These are phyloP conservation scores for Chaetodon trifasciatus DNA, from an alignment of 2,797 vertebrate species.

Conservation along the genomic window DNA sequence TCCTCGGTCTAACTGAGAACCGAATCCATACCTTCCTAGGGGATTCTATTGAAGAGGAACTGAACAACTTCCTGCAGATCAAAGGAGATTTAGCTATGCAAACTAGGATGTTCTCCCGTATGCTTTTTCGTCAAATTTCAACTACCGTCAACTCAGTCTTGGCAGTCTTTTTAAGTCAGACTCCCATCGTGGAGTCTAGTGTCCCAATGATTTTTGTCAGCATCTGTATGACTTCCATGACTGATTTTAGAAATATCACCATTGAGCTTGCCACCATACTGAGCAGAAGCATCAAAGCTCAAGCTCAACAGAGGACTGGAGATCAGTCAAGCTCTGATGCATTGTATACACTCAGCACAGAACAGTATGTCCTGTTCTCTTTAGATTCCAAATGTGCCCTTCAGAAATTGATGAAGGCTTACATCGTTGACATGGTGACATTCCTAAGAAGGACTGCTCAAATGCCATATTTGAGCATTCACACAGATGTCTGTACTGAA, in stretches of 20 bases:
- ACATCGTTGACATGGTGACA: not conserved
- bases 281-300: no score
- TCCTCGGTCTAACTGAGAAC: slow-evolving; percentile 5
- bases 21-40: not conserved
- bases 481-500: not conserved
- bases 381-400: not conserved
- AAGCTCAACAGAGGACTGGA: no score
- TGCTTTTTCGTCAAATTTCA: slow-evolving; percentile 16
- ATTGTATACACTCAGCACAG: no score
- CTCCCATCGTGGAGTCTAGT: not conserved
- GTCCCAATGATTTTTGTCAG: slow-evolving; percentile 21
- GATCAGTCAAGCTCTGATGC: no score
- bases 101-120: not conserved
- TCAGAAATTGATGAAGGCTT: not conserved
- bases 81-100: no score
- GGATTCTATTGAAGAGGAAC: slow-evolving; percentile 2
- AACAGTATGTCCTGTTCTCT: not conserved
- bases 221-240: not conserved
- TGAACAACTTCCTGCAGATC: not conserved
- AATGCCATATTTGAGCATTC: not conserved
- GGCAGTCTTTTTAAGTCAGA: not conserved
- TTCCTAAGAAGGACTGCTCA: not conserved
- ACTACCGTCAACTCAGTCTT: slow-evolving; percentile 14
- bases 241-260: not conserved
- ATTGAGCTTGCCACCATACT: not conserved